Conservation (phyloP, 1,140 invertebrate genomes). For the Brachionus sp. region DNA sequence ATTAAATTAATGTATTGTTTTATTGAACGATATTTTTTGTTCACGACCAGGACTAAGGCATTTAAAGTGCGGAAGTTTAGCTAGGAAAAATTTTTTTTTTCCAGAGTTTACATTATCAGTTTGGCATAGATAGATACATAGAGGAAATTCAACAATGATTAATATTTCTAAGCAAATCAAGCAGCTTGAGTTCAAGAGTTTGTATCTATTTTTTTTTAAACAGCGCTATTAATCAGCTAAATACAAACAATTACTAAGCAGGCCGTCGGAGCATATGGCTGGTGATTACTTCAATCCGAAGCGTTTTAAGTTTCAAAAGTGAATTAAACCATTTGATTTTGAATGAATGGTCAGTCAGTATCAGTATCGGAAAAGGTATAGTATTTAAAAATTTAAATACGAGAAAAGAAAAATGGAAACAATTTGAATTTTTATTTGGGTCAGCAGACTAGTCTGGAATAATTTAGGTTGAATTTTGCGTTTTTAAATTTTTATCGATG, state of each 20-base stretch:
- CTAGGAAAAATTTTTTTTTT: not conserved
- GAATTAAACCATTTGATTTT: constrained; percentile 18
- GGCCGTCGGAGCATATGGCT: not conserved
- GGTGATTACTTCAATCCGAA: not conserved
- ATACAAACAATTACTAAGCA: not conserved
- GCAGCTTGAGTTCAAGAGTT: not conserved
- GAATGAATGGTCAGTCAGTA: not conserved
- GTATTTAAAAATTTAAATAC: not conserved
- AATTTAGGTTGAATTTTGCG: not conserved
- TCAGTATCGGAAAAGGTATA: not conserved
- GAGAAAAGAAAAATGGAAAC: constrained; percentile 13
- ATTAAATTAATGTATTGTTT: not conserved
- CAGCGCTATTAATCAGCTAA: not conserved
- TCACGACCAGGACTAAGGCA: not conserved
- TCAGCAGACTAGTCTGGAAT: constrained; percentile 40
- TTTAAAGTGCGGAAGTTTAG: not conserved
- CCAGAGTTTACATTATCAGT: not conserved
- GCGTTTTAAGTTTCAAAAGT: constrained; percentile 22
- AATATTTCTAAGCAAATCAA: not conserved
- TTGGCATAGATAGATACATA: not conserved
- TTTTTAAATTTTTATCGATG: constrained; percentile 25
- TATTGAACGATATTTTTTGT: too few relatives aligned
- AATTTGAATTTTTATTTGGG: constrained; percentile 28
- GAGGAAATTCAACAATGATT: not conserved
- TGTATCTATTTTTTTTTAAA: not conserved